Evolutionary conservation across 2,888 invertebrate species (phyloP).

Genomic region (Carabus problematicus): DNA sequence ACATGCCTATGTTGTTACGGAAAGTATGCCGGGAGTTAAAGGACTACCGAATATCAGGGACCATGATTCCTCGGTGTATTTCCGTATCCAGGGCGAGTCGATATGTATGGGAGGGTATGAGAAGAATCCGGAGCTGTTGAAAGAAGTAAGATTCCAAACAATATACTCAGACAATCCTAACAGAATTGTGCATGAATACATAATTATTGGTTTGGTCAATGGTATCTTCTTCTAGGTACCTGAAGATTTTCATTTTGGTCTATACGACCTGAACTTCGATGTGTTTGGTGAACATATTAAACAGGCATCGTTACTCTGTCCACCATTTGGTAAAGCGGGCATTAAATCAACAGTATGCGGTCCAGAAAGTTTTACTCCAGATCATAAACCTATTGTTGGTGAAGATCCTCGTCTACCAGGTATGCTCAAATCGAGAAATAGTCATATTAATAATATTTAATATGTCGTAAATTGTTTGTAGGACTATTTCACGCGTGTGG

Average conservation of each 20-base stretch:
- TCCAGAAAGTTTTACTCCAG: constrained; percentile 91
- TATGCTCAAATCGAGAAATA: constrained; percentile 49
- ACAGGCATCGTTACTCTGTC: constrained; percentile 76
- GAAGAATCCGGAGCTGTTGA: constrained; percentile 79
- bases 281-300: constrained; percentile 80
- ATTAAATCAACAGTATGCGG: constrained; percentile 89
- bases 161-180: no score
- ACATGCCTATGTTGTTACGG: constrained; percentile 87
- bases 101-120: constrained; percentile 90
- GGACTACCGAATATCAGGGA: constrained; percentile 84
- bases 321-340: constrained; percentile 75
- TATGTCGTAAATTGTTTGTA: constrained; percentile 42
- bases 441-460: background rate
- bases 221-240: constrained; percentile 58
- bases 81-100: constrained; percentile 83
- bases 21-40: constrained; percentile 76
- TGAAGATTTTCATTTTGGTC: constrained; percentile 79
- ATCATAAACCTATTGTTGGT: constrained; percentile 88
- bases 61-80: constrained; percentile 83
- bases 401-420: constrained; percentile 72
- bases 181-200: no score
- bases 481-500: constrained; percentile 88
- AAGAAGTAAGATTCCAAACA: constrained; percentile 63
- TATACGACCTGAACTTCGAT: constrained; percentile 89
- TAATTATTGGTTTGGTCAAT: background rate